A percentile compares a stretch with the other conserved stretches of the same genome.
phyloP scores from a whole-genome alignment of 1,140 invertebrate species.

The Bombyx mori region DNA sequence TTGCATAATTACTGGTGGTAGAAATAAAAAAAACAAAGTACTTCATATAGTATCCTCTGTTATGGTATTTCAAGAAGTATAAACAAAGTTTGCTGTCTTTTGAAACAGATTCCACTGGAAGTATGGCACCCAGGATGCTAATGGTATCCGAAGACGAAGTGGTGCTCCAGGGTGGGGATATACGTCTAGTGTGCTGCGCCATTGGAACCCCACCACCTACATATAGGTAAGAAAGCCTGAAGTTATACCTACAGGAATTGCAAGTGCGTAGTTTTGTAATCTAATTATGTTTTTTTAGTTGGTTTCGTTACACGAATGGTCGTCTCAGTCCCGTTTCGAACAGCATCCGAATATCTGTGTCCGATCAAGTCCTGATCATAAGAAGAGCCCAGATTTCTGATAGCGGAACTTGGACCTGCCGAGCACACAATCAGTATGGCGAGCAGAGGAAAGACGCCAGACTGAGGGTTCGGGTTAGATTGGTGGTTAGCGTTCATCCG shows the following conservation, averaged over 20 bases:
- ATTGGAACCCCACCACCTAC: slow-evolving; percentile 80
- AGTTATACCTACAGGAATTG: background rate
- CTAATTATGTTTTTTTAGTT: slow-evolving; percentile 49
- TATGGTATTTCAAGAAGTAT: background rate
- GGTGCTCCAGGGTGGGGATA: slow-evolving; percentile 75
- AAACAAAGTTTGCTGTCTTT: too few relatives aligned
- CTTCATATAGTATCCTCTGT: too few relatives aligned
- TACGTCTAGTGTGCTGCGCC: slow-evolving; percentile 79
- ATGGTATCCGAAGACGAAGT: slow-evolving; percentile 76
- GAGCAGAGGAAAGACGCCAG: slow-evolving; percentile 73
- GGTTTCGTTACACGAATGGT: slow-evolving; percentile 75
- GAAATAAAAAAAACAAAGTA: too few relatives aligned
- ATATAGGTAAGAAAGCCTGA: slow-evolving; percentile 70
- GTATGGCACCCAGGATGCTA: slow-evolving; percentile 75
- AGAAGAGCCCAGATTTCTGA: slow-evolving; percentile 78
- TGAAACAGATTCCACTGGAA: slow-evolving; percentile 71
- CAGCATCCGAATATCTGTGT: slow-evolving; percentile 73
- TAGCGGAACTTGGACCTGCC: slow-evolving; percentile 77
- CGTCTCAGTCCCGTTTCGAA: slow-evolving; percentile 75
- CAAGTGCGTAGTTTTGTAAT: background rate
- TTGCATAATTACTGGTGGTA: too few relatives aligned
- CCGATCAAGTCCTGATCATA: slow-evolving; percentile 77
- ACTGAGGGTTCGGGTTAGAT: slow-evolving; percentile 68
- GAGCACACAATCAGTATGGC: slow-evolving; percentile 74
- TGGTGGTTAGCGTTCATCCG: slow-evolving; percentile 73